A percentile compares a stretch with the other conserved stretches of the same genome.
These are phyloP conservation scores for Ethmia dodecea DNA, from an alignment of 2,888 invertebrate genomes.

Conservation along the genomic window DNA sequence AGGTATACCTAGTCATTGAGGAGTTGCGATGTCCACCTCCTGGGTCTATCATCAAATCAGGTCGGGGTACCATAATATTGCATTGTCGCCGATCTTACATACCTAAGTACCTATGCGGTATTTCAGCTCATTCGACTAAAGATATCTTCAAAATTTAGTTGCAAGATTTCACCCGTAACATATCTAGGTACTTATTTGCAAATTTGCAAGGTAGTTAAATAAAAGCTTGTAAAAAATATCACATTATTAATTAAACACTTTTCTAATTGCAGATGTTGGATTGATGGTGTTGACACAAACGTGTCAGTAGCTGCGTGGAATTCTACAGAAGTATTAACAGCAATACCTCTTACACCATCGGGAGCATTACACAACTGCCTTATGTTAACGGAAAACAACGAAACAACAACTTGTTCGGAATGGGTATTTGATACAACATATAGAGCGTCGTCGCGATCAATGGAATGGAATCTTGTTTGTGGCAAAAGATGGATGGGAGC, in stretches of 20 bases:
- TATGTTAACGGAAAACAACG: conserved; percentile 61
- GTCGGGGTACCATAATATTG: too few relatives aligned
- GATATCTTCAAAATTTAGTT: too few relatives aligned
- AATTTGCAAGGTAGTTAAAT: too few relatives aligned
- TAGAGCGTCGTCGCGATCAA: conserved; percentile 83
- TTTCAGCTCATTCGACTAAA: too few relatives aligned
- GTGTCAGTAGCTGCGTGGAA: conserved; percentile 74
- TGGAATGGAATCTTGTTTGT: conserved; percentile 91
- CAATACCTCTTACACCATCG: conserved; percentile 74
- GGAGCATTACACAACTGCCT: conserved; percentile 80
- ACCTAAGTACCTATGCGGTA: too few relatives aligned
- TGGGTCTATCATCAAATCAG: too few relatives aligned
- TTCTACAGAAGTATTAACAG: conserved; percentile 66
- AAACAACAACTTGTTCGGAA: conserved; percentile 47
- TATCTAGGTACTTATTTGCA: too few relatives aligned
- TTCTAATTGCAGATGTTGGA: conserved; percentile 76
- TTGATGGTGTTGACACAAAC: conserved; percentile 79
- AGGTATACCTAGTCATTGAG: too few relatives aligned
- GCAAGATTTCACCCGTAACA: too few relatives aligned
- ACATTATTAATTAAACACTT: neutral
- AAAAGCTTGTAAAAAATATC: neutral
- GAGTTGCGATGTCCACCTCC: too few relatives aligned
- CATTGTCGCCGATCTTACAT: too few relatives aligned
- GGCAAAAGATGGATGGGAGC: conserved; percentile 89
- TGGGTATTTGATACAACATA: conserved; percentile 87